phyloP scores from a whole-genome alignment of 2,797 vertebrate species.

The Tadarida brasiliensis region DNA sequence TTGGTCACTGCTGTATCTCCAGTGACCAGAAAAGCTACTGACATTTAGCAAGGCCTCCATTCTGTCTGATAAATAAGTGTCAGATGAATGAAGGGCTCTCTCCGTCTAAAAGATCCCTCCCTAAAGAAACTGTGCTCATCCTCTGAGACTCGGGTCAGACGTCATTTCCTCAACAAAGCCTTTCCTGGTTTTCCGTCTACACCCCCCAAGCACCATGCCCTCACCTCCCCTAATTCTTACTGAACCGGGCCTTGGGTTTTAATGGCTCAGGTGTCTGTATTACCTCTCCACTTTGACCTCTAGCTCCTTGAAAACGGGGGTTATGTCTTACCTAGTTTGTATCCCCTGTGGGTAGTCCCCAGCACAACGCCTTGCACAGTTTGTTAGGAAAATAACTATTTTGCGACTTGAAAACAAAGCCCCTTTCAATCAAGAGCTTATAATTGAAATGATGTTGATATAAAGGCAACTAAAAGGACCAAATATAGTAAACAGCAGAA shows the following conservation, averaged over 20 bases:
- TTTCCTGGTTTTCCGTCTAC: neutral
- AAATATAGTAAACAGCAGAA: neutral
- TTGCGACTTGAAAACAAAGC: constrained; percentile 1
- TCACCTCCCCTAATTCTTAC: neutral
- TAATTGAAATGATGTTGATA: neutral
- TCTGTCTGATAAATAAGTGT: neutral
- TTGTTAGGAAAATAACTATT: neutral
- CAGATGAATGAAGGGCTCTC: neutral
- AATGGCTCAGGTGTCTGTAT: neutral
- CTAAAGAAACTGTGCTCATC: neutral
- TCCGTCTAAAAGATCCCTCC: neutral
- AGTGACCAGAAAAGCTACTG: neutral
- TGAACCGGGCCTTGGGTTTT: neutral
- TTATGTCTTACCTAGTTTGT: neutral
- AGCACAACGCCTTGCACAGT: neutral
- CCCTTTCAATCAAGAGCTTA: neutral
- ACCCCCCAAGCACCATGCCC: neutral
- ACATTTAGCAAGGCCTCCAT: neutral
- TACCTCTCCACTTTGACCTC: neutral
- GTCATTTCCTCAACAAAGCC: neutral
- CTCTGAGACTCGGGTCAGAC: neutral
- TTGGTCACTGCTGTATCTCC: neutral
- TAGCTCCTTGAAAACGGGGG: neutral
- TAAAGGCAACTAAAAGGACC: neutral
- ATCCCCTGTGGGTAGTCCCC: no score